phyloP scores from a whole-genome alignment of 2,113 vertebrate species.

The Steatornis caripensis region DNA sequence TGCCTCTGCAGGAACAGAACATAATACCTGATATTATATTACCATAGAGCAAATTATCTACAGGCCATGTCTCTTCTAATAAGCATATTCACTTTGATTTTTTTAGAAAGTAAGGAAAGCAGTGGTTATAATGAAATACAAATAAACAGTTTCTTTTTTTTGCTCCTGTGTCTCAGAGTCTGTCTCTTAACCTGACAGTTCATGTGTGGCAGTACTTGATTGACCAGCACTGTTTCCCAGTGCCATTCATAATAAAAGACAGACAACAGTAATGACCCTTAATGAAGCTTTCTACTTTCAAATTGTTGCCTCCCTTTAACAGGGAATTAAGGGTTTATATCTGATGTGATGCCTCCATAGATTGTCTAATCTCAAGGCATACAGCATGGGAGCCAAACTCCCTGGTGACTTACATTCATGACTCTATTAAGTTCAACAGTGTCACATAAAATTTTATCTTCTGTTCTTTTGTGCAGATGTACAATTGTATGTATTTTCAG shows the following conservation, averaged over 20 bases:
- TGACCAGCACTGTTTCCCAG: background rate
- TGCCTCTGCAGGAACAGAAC: background rate
- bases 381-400: background rate
- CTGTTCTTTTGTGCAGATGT: background rate
- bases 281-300: background rate
- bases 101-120: background rate
- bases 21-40: background rate
- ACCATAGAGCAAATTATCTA: background rate
- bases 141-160: background rate
- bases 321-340: background rate
- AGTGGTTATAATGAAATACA: background rate
- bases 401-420: background rate
- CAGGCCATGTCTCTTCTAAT: background rate
- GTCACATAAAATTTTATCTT: background rate
- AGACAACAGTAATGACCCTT: background rate
- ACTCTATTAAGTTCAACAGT: background rate
- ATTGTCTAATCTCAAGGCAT: background rate
- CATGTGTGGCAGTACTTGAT: accelerated
- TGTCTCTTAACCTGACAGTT: background rate
- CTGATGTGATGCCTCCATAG: background rate
- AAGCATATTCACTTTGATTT: background rate
- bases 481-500: background rate
- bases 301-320: background rate
- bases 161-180: background rate
- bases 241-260: background rate